Evolutionary conservation across 2,888 invertebrate genomes (phyloP).

Genomic region (Poecilus cupreus): DNA sequence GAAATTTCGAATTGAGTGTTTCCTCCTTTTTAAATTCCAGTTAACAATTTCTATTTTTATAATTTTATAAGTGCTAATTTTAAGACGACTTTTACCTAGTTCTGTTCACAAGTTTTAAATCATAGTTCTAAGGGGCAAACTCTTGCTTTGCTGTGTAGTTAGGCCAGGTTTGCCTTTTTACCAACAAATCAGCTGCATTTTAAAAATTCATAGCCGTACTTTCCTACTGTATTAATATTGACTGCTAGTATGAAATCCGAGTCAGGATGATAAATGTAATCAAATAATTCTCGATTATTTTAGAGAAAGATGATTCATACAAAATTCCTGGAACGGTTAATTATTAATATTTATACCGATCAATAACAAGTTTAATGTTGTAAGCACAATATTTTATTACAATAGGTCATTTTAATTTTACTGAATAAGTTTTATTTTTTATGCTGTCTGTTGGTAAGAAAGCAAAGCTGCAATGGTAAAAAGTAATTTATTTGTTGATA

Average conservation of each 20-base stretch:
- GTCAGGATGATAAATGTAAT: too few relatives aligned
- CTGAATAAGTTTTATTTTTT: constrained; percentile 2
- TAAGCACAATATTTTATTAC: too few relatives aligned
- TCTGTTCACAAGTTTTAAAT: constrained; percentile 45
- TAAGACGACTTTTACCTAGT: constrained; percentile 37
- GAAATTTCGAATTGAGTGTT: constrained; percentile 25
- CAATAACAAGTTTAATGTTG: too few relatives aligned
- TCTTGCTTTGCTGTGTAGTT: constrained; percentile 57
- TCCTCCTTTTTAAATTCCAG: constrained; percentile 29
- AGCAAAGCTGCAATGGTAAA: constrained; percentile 50
- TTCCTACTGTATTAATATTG: too few relatives aligned
- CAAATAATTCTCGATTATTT: neutral
- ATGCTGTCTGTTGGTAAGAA: constrained; percentile 4
- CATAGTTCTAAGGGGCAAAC: constrained; percentile 54
- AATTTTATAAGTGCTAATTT: constrained; percentile 47
- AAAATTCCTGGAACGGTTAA: too few relatives aligned
- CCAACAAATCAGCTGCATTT: neutral
- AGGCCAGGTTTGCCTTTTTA: constrained; percentile 24
- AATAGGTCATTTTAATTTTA: too few relatives aligned
- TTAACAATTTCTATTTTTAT: constrained; percentile 49
- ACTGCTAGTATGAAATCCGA: too few relatives aligned
- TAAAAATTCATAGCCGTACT: neutral
- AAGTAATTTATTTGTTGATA: constrained; percentile 57
- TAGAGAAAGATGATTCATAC: neutral
- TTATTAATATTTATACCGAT: too few relatives aligned